These are phyloP conservation scores for Seira ritae DNA, from an alignment of 2,888 invertebrate species.

Conservation along the genomic window DNA sequence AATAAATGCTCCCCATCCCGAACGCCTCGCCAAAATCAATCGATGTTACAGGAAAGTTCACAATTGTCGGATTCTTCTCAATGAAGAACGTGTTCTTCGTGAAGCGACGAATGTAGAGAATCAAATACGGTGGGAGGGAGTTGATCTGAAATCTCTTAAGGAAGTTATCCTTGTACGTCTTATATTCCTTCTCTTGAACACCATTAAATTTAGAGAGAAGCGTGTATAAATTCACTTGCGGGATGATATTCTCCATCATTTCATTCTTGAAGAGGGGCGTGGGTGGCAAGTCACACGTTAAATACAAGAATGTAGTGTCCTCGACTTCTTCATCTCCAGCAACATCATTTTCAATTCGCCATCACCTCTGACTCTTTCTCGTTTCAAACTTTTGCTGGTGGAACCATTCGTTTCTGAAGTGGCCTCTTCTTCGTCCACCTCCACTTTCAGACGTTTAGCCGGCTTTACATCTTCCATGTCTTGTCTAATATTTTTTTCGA, in stretches of 20 bases:
- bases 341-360: slow-evolving; percentile 86
- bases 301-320: slow-evolving; percentile 95
- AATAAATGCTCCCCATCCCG: slow-evolving; percentile 81
- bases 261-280: slow-evolving; percentile 98
- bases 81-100: slow-evolving; percentile 99
- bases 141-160: slow-evolving; percentile 98
- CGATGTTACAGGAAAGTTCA: slow-evolving; percentile 99
- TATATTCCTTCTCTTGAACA: slow-evolving; percentile 89
- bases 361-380: background rate
- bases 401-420: background rate
- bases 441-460: slow-evolving; percentile 42
- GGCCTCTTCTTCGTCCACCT: background rate
- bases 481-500: no score
- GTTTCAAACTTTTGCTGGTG: no score
- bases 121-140: slow-evolving; percentile 93
- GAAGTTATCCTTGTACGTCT: slow-evolving; percentile 96
- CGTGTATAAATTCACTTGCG: slow-evolving; percentile 96
- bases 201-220: slow-evolving; percentile 98
- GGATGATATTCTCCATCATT: slow-evolving; percentile 98
- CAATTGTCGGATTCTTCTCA: slow-evolving; percentile 99
- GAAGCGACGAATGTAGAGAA: slow-evolving; percentile 95
- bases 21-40: slow-evolving; percentile 76
- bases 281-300: slow-evolving; percentile 98
- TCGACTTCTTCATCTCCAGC: slow-evolving; percentile 91
- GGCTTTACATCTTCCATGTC: slow-evolving; percentile 16